phyloP scores from a whole-genome alignment of 2,113 vertebrate species.

The Pycnonotus jocosus region DNA sequence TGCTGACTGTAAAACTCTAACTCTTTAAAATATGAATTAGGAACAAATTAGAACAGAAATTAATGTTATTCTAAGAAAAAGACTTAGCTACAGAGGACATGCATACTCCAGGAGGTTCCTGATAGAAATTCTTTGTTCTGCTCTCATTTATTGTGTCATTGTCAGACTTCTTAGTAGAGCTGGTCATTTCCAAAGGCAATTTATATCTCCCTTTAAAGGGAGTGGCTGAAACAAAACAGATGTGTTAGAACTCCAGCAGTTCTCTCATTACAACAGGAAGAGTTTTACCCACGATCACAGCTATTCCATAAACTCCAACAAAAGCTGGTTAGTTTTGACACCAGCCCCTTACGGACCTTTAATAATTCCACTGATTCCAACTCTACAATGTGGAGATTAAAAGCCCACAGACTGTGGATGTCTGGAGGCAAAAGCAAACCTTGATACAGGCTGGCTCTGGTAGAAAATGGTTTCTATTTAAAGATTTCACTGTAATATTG shows the following conservation, averaged over 20 bases:
- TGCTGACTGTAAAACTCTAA: not conserved
- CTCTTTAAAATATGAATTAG: not conserved
- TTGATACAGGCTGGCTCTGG: not conserved
- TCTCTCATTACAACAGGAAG: not conserved
- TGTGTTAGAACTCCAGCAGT: not conserved
- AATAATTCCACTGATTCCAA: not conserved
- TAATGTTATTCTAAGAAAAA: not conserved
- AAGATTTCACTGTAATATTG: not conserved
- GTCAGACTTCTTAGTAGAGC: constrained; percentile 57
- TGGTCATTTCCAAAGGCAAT: constrained; percentile 74
- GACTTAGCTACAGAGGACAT: not conserved
- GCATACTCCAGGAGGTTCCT: not conserved
- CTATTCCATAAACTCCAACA: not conserved
- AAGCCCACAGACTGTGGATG: not conserved
- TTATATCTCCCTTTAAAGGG: constrained; percentile 70
- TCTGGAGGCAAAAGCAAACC: not conserved
- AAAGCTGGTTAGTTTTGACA: not conserved
- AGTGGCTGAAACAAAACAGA: constrained; percentile 58
- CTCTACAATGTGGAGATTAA: not conserved
- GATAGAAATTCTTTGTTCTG: not conserved
- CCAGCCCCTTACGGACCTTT: not conserved
- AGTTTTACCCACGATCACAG: not conserved
- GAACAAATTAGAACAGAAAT: not conserved
- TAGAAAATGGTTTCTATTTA: not conserved
- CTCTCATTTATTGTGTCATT: not conserved